Conservation (phyloP, 2,888 invertebrate genomes). For the Apantesis nais region DNA sequence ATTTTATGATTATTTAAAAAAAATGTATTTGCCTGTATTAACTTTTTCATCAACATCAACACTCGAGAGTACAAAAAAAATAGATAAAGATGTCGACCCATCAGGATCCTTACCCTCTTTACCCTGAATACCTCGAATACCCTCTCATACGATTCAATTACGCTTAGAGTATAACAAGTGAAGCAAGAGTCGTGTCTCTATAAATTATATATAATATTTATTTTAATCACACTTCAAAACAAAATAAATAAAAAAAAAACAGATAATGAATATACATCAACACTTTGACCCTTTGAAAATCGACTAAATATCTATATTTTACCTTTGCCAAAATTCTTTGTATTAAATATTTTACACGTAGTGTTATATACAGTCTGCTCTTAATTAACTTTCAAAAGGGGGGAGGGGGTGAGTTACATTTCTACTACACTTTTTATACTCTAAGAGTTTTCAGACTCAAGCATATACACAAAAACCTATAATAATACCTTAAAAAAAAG, state of each 20-base stretch:
- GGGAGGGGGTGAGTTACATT: background rate
- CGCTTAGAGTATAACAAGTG: slow-evolving; percentile 9
- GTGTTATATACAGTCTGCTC: background rate
- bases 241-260: no score
- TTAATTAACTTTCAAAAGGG: background rate
- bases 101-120: background rate
- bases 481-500: background rate
- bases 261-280: no score
- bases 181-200: background rate
- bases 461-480: background rate
- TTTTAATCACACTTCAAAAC: background rate
- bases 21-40: no score
- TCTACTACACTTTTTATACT: background rate
- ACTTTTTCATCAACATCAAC: no score
- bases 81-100: background rate
- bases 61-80: background rate
- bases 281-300: no score
- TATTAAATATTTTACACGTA: background rate
- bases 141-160: background rate
- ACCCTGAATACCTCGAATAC: background rate
- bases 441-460: background rate
- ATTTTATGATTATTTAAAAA: background rate
- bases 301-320: background rate
- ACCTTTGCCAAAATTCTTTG: background rate
- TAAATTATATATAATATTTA: background rate